Evolutionary conservation across 1,140 invertebrate genomes (phyloP), one percentile per base, ranked within the genome.

Genomic region (Psilanteris sp.): DNA sequence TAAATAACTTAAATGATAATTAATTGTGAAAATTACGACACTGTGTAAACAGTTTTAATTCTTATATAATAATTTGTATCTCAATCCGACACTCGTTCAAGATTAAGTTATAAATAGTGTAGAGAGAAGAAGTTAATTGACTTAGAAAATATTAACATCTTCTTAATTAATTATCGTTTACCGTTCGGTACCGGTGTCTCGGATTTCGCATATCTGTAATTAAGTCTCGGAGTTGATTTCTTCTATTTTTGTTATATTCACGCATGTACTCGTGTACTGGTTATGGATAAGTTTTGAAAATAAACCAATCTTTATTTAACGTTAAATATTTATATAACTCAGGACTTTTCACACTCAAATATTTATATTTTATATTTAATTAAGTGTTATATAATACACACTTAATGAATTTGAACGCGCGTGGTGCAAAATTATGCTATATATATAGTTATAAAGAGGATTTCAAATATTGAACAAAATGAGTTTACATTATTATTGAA

Each of bases 141-240:
- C 26, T 52, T 34, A 18, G 59, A 52, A 52, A 64, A 52, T 52
- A 64, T 52, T 41, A 24, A 50, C n/a, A 15, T 61, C 48, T 61
- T 48, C 43, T 29, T 61, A 61, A 61, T 48, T 46, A 61, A 61
- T 61, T 46, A 61, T 48, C 31, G 29, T 31, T 61, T 61, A 46
- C 31, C 43, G 32, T 61, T 46, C 27, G 18, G 15, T 16, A 20
- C 22, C 15, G 26, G 9, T 13, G 10, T 14, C 14, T 24, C 13
- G 48, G 3, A 18, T 37, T 37, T 8, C 34, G 26, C 34, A 26
- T 4, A 27, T 9, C 29, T 34, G 26, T 44, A 59, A 44, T 59
- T 59, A 59, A 43, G 3, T 22, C 32, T 36, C 10, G 10, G 26
- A 36, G 32, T 43, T 20, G 27, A 9, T 39, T 55, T 29, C 13